phyloP scores from a whole-genome alignment of 2,888 invertebrate species.

The Hydrotaea cyrtoneurina region DNA sequence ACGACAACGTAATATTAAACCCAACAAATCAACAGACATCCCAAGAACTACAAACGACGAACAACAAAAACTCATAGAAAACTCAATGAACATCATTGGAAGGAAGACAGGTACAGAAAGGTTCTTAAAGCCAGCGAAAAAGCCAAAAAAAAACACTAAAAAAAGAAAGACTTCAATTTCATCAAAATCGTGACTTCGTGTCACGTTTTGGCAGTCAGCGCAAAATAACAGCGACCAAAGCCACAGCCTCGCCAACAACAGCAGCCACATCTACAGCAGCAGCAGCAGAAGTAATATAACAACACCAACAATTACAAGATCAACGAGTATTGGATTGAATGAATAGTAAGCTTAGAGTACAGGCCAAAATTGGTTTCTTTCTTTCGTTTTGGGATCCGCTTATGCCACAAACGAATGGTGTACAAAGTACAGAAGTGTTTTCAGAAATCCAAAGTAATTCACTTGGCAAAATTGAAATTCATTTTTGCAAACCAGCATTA shows the following conservation, averaged over 20 bases:
- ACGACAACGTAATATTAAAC: conserved; percentile 57
- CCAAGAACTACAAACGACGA: not conserved
- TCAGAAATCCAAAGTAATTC: conserved; percentile 65
- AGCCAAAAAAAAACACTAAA: conserved; percentile 14
- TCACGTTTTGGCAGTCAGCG: conserved; percentile 76
- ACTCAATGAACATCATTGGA: conserved; percentile 34
- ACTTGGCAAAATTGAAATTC: conserved; percentile 50
- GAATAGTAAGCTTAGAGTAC: conserved; percentile 35
- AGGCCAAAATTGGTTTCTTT: conserved; percentile 51
- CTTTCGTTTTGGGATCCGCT: conserved; percentile 26
- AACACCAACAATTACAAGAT: conserved; percentile 67
- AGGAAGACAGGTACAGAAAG: conserved; percentile 32
- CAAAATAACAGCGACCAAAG: conserved; percentile 57
- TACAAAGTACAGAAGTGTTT: conserved; percentile 68
- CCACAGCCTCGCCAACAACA: conserved; percentile 48
- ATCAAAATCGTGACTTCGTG: conserved; percentile 76
- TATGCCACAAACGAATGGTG: conserved; percentile 37
- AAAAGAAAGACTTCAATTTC: conserved; percentile 70
- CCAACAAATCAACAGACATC: conserved; percentile 34
- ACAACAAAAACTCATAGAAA: conserved; percentile 17
- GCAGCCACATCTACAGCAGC: not conserved
- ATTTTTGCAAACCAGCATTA: conserved; percentile 17
- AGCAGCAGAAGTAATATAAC: conserved; percentile 65
- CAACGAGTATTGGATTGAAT: conserved; percentile 62
- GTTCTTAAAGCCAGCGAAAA: conserved; percentile 44